Conservation (phyloP, 2,113 vertebrate genomes). For the Morphnarchus princeps region DNA sequence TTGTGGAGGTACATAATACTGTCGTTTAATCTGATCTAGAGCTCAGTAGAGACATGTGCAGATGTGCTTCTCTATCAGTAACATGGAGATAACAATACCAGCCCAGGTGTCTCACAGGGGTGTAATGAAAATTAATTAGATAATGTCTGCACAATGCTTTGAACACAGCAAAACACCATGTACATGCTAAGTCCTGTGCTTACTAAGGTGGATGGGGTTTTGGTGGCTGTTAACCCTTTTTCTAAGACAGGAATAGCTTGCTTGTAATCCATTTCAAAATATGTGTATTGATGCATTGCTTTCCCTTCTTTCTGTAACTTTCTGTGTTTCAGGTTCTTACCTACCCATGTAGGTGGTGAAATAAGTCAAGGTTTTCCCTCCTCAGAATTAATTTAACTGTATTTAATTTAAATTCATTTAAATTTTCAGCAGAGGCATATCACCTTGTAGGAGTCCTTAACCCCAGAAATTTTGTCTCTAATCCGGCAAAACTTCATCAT, state of each 20-base stretch:
- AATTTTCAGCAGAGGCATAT: background rate
- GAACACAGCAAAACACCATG: background rate
- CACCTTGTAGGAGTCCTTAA: background rate
- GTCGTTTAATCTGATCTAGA: slow-evolving; percentile 15
- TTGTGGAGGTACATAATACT: slow-evolving; percentile 14
- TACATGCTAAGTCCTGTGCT: background rate
- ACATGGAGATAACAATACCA: slow-evolving; percentile 11
- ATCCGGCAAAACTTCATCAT: background rate
- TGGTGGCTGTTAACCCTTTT: background rate
- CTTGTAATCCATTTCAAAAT: background rate
- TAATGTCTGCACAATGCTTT: slow-evolving; percentile 19
- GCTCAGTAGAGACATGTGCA: slow-evolving; percentile 40
- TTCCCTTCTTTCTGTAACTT: background rate
- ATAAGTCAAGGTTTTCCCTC: background rate
- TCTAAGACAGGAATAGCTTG: background rate
- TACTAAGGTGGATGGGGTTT: background rate
- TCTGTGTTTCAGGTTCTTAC: background rate
- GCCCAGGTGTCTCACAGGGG: slow-evolving; percentile 22
- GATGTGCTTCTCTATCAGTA: slow-evolving; percentile 28
- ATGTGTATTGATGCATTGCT: background rate
- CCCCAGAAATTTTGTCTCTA: background rate
- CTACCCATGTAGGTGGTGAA: background rate
- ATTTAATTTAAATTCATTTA: background rate
- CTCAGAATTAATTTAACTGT: background rate
- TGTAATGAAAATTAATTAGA: slow-evolving; percentile 52